Evolutionary conservation across 2,888 invertebrate species (phyloP).

Genomic region (Chrysomela aeneicollis): DNA sequence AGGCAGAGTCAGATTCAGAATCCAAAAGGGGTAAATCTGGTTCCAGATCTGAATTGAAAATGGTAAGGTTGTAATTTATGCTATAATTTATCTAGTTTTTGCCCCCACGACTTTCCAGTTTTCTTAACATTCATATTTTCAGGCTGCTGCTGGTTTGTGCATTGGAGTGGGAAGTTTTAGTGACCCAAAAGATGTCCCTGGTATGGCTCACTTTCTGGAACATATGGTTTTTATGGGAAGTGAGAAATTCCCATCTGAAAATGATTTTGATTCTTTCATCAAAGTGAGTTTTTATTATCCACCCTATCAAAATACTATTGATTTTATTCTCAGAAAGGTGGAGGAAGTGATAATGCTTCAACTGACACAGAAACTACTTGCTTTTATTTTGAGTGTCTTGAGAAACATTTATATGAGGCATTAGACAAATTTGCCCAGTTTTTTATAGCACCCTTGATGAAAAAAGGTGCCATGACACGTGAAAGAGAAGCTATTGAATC

Average conservation of each 20-base stretch:
- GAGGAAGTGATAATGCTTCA: conserved; percentile 86
- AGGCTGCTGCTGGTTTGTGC: conserved; percentile 79
- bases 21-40: conserved; percentile 22
- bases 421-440: conserved; percentile 90
- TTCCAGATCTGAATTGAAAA: conserved; percentile 48
- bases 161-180: conserved; percentile 83
- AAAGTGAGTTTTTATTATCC: conserved; percentile 60
- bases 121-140: conserved; percentile 9
- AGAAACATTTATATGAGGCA: conserved; percentile 76
- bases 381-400: conserved; percentile 89
- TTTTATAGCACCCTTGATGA: conserved; percentile 87
- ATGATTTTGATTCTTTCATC: conserved; percentile 82
- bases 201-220: conserved; percentile 85
- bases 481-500: conserved; percentile 90
- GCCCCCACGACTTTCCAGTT: too few species aligned
- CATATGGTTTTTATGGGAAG: conserved; percentile 97
- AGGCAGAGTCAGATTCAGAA: conserved; percentile 38
- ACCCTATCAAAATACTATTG: background rate
- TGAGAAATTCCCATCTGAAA: conserved; percentile 85
- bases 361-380: conserved; percentile 88
- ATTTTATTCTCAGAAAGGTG: conserved; percentile 69
- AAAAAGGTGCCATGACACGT: conserved; percentile 82
- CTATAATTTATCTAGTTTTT: too few species aligned
- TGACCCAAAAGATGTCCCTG: conserved; percentile 79
- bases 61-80: conserved; percentile 40